These are phyloP conservation scores for Xiphophorus couchianus DNA, from an alignment of 2,113 vertebrate genomes.

Conservation along the genomic window DNA sequence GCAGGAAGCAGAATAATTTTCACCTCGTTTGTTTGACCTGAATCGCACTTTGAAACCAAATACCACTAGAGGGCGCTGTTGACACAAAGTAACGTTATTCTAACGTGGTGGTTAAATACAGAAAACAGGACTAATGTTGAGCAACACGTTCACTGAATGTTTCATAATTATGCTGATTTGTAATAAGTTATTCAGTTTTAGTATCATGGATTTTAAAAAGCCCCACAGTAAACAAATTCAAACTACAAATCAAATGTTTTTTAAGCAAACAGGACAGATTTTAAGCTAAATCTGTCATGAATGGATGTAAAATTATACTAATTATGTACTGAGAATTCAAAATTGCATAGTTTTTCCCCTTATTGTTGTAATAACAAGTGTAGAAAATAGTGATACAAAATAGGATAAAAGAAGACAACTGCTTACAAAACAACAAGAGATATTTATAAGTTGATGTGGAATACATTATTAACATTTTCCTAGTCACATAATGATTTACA, in stretches of 20 bases:
- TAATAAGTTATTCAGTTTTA: not conserved
- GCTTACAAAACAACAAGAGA: conserved; percentile 39
- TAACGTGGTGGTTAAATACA: no score
- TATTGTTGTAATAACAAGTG: not conserved
- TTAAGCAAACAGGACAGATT: not conserved
- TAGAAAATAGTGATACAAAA: not conserved
- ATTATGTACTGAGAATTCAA: not conserved
- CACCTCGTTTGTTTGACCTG: not conserved
- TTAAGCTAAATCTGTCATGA: not conserved
- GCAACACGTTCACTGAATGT: not conserved
- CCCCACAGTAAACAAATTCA: no score
- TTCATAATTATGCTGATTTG: not conserved
- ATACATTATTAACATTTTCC: conserved; percentile 60
- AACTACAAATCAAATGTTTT: not conserved
- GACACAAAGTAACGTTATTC: not conserved
- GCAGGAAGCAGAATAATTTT: no score
- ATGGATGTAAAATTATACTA: not conserved
- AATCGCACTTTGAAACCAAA: not conserved
- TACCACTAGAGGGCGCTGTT: conserved; percentile 43
- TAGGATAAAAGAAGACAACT: not conserved
- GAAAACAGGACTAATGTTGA: not conserved
- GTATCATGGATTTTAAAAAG: not conserved
- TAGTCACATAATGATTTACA: conserved; percentile 67
- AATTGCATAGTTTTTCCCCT: not conserved
- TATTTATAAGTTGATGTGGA: conserved; percentile 68